Evolutionary conservation across 2,113 vertebrate species (phyloP).

Genomic region (Entelurus aequoreus): DNA sequence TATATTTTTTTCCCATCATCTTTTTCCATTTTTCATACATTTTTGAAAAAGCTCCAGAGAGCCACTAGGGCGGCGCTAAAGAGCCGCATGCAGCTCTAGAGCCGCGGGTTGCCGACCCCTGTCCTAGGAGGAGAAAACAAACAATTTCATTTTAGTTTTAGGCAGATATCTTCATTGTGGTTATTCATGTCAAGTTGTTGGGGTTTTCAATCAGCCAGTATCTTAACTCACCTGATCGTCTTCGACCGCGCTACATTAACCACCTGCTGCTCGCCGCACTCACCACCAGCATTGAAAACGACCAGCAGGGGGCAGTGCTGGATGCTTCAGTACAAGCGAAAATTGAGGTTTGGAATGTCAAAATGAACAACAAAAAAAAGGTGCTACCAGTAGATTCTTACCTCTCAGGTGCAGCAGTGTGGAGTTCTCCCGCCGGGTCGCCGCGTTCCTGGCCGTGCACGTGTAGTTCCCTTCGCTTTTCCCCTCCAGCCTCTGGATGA

Average conservation of each 20-base stretch:
- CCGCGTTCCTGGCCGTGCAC: constrained; percentile 53
- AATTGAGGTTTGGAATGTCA: background rate
- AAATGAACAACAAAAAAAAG: background rate
- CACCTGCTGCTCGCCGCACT: constrained; percentile 10
- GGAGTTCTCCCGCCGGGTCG: constrained; percentile 45
- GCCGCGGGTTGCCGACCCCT: no score
- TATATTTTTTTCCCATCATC: no score
- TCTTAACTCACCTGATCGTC: constrained; percentile 3
- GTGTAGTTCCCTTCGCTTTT: constrained; percentile 53
- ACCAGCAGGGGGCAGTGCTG: constrained; percentile 41
- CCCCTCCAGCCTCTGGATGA: constrained; percentile 35
- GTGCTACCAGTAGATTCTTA: constrained; percentile 13
- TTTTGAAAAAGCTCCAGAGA: no score
- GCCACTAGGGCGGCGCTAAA: no score
- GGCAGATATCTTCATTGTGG: background rate
- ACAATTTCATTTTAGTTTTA: background rate
- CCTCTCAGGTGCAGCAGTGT: constrained; percentile 44
- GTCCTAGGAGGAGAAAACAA: no score
- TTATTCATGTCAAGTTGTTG: background rate
- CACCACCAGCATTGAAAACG: constrained; percentile 20
- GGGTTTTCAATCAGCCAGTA: background rate
- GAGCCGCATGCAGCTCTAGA: no score
- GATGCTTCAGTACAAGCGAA: constrained; percentile 32
- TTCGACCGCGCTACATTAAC: background rate
- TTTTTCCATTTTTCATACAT: no score